phyloP scores from a whole-genome alignment of 2,113 vertebrate species.

The Peromyscus leucopus region DNA sequence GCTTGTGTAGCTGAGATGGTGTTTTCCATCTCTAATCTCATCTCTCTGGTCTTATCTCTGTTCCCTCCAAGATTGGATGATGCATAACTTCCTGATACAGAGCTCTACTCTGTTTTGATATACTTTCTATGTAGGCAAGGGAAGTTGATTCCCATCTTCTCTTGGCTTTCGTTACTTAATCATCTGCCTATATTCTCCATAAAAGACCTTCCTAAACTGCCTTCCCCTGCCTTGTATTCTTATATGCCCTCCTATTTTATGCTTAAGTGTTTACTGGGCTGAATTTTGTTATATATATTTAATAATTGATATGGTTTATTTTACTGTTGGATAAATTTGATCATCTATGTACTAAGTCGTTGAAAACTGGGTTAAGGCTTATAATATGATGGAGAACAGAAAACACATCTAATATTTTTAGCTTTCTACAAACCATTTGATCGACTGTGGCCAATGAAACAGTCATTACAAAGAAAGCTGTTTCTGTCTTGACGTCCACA shows the following conservation, averaged over 20 bases:
- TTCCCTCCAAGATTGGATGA: not conserved
- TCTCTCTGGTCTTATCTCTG: not conserved
- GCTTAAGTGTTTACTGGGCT: not conserved
- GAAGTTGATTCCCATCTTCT: not conserved
- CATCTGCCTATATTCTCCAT: not conserved
- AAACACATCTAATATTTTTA: not conserved
- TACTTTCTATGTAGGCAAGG: not conserved
- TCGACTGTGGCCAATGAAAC: not conserved
- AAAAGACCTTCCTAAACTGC: not conserved
- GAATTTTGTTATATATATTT: conserved; percentile 17
- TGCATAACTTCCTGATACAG: too few species aligned
- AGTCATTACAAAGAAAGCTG: conserved; percentile 31
- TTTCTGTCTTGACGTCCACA: not conserved
- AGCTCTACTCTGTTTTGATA: not conserved
- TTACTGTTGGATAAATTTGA: conserved; percentile 24
- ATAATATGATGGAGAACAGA: not conserved
- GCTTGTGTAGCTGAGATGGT: not conserved
- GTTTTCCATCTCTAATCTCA: not conserved
- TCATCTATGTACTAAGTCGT: not conserved
- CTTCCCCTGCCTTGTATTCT: not conserved
- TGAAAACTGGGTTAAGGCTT: conserved; percentile 7
- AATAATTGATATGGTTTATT: conserved; percentile 16
- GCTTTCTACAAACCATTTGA: conserved; percentile 13
- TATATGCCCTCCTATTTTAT: not conserved
- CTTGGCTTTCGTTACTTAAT: not conserved